Conservation (phyloP, 2,113 vertebrate species). For the Triplophysa siluroides region DNA sequence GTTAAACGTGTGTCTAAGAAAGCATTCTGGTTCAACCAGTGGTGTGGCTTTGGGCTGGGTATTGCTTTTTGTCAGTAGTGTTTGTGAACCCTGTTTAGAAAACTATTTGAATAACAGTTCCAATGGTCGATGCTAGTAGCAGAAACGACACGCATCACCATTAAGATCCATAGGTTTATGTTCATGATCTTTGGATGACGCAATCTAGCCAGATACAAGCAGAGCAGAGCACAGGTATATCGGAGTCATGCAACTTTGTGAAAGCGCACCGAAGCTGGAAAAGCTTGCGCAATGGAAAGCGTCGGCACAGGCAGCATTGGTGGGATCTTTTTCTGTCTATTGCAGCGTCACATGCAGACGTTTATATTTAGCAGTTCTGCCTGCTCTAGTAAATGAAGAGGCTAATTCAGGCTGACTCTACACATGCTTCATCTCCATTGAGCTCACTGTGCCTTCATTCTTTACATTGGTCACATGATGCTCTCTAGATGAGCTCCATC, state of each 20-base stretch:
- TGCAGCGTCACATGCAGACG: conserved; percentile 57
- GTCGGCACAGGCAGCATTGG: conserved; percentile 56
- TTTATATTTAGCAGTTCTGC: conserved; percentile 66
- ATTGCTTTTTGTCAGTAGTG: background rate
- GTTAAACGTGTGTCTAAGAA: background rate
- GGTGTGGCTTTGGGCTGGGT: background rate
- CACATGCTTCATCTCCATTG: conserved; percentile 14
- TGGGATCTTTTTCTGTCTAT: conserved; percentile 61
- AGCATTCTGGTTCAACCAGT: background rate
- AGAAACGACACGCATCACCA: too few relatives aligned
- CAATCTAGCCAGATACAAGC: too few relatives aligned
- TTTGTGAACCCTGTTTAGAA: too few relatives aligned
- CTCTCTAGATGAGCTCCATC: background rate
- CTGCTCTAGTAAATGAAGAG: conserved; percentile 55
- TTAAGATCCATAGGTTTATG: too few relatives aligned
- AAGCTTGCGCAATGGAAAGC: conserved; percentile 62
- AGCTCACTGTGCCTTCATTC: background rate
- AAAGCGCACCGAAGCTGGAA: conserved; percentile 23
- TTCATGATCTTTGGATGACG: too few relatives aligned
- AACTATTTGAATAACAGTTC: too few relatives aligned
- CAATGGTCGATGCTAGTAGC: too few relatives aligned
- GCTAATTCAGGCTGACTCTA: conserved; percentile 59
- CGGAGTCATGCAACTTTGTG: background rate
- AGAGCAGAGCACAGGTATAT: background rate
- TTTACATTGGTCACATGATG: background rate